Evolutionary conservation across 2,113 vertebrate genomes (phyloP), one percentile per base, ranked within the genome.

Genomic region (Pangasianodon gigas): DNA sequence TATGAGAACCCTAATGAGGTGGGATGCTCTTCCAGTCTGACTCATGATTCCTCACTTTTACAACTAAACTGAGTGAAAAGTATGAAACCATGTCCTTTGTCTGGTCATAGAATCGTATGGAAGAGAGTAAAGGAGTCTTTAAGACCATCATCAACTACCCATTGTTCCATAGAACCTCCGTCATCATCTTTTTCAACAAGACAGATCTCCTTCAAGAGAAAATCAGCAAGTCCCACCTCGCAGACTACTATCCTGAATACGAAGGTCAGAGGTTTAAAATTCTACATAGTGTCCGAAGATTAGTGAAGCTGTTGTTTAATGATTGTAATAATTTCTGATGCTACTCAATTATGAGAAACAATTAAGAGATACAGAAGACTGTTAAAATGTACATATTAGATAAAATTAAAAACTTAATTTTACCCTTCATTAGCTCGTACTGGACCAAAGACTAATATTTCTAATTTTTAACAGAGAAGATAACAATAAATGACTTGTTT

Each of bases 161-260:
- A 0, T 98, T 96, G 96, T 98, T 99, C 94, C 93, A 95, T 51
- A 96, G 97, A 13, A 96, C 96, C 14, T 97, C 97, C 41, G 95
- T 96, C 89, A 98, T 98, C 92, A 94, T 98, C 81, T 98, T 98
- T 92, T 95, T 98, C 88, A 99, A 98, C 93, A 98, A 98, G 94
- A 98, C 94, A 32, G 97, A 98, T 93, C 93, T 98, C 91, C 92
- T 97, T 62, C 93, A 96, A 88, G 97, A 98, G 93, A 98, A 98
- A 93, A 97, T 98, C 81, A 90, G 91, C 90, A 92, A 95, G 44
- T 98, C 97, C 11, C 94, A 98, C 91, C 88, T 98, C 90, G 94
- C 92, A 29, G 96, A 95, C 91, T 98, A 98, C 92, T 99, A 97
- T 89, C 96, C 97, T 60, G 91, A 93, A 24, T 98, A 95, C 65